phyloP scores from a whole-genome alignment of 2,113 vertebrate species.

The Podiceps cristatus region DNA sequence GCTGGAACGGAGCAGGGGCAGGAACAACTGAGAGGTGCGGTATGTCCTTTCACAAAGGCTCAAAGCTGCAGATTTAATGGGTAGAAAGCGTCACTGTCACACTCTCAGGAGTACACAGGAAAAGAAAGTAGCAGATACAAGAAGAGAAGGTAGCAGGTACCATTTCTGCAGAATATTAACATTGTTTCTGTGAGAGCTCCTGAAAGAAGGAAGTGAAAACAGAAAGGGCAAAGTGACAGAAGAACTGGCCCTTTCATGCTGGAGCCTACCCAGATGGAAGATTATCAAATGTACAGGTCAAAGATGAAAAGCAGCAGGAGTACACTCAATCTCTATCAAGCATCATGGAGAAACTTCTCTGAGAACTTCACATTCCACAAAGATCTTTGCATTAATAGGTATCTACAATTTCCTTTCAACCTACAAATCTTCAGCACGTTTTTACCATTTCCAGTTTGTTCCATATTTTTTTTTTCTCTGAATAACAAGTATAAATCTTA shows the following conservation, averaged over 20 bases:
- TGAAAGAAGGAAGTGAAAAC: background rate
- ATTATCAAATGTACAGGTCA: background rate
- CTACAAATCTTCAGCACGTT: background rate
- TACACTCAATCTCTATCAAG: background rate
- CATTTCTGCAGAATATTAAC: background rate
- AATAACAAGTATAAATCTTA: background rate
- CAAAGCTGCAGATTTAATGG: background rate
- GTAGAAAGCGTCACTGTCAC: background rate
- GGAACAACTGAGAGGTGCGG: background rate
- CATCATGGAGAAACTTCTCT: background rate
- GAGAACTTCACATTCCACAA: background rate
- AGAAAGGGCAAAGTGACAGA: background rate
- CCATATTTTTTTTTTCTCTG: background rate
- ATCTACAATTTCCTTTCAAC: background rate
- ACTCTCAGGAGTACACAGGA: background rate
- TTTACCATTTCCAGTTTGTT: background rate
- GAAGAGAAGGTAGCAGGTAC: background rate
- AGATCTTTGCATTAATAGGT: background rate
- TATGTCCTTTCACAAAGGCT: background rate
- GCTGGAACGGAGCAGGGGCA: background rate
- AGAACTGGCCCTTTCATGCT: background rate
- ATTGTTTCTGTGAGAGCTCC: fast-evolving
- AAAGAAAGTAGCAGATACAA: background rate
- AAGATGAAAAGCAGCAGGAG: background rate
- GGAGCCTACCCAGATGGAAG: background rate